phyloP scores from a whole-genome alignment of 2,888 invertebrate genomes.

The Julus scanicus region DNA sequence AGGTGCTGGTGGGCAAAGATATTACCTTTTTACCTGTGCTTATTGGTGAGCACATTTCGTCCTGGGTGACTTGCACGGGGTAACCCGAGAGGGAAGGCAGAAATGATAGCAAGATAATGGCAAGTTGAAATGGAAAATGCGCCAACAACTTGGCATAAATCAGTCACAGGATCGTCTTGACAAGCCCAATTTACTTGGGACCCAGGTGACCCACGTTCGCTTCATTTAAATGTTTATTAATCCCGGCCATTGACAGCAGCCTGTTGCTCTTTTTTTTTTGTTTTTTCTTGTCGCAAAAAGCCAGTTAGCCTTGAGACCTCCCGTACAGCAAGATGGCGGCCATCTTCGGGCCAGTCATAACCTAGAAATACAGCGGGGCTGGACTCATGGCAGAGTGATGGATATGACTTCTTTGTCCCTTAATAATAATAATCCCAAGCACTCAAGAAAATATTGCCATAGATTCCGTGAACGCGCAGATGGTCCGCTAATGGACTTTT shows the following conservation, averaged over 20 bases:
- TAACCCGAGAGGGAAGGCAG: constrained; percentile 29
- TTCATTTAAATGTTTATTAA: constrained; percentile 53
- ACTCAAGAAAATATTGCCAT: constrained; percentile 36
- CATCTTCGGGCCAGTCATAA: constrained; percentile 44
- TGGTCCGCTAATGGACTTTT: constrained; percentile 42
- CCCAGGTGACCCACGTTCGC: constrained; percentile 50
- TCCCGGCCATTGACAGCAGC: constrained; percentile 53
- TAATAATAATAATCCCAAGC: constrained; percentile 39
- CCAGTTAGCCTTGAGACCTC: constrained; percentile 52
- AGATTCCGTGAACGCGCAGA: constrained; percentile 1
- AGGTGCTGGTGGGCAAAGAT: constrained; percentile 31
- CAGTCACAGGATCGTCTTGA: constrained; percentile 51
- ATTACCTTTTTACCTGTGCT: constrained; percentile 34
- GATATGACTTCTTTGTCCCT: constrained; percentile 39
- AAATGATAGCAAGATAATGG: constrained; percentile 39
- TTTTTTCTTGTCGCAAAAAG: constrained; percentile 49
- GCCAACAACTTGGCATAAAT: constrained; percentile 52
- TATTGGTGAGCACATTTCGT: constrained; percentile 42
- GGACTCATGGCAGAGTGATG: constrained; percentile 37
- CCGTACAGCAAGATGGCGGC: constrained; percentile 30
- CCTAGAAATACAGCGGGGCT: background rate
- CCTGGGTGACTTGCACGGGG: constrained; percentile 42
- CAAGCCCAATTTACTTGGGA: constrained; percentile 54
- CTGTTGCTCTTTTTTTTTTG: background rate
- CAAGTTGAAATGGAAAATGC: constrained; percentile 42